Conservation (phyloP, 2,888 invertebrate genomes). For the Limnephilus marmoratus region DNA sequence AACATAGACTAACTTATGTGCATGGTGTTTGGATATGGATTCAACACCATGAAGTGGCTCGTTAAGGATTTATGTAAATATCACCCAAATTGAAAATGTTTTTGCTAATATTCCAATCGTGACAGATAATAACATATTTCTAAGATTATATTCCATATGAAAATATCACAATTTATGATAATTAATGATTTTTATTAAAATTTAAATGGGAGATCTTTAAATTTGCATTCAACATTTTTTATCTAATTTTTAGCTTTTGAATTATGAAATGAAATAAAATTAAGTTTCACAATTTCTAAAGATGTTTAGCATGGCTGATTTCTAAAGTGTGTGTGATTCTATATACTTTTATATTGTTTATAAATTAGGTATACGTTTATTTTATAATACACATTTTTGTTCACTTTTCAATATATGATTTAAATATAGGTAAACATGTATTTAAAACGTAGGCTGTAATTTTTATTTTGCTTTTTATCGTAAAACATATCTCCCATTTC, state of each 20-base stretch:
- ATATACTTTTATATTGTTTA: no score
- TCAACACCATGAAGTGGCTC: not conserved
- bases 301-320: no score
- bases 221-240: not conserved
- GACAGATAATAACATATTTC: constrained; percentile 64
- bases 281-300: no score
- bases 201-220: constrained; percentile 38
- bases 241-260: not conserved
- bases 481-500: constrained; percentile 32
- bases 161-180: constrained; percentile 48
- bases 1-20: not conserved
- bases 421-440: not conserved
- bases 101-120: constrained; percentile 59
- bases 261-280: not conserved
- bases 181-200: not conserved
- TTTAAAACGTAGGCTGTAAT: no score
- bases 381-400: not conserved
- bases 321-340: no score
- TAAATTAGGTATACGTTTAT: not conserved
- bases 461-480: not conserved
- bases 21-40: not conserved
- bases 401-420: not conserved
- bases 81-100: constrained; percentile 29
- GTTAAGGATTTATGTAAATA: constrained; percentile 18
- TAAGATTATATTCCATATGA: constrained; percentile 59